Evolutionary conservation across 1,140 invertebrate species (phyloP), one percentile per base, ranked within the genome.

Genomic region (Lepidostoma basale): DNA sequence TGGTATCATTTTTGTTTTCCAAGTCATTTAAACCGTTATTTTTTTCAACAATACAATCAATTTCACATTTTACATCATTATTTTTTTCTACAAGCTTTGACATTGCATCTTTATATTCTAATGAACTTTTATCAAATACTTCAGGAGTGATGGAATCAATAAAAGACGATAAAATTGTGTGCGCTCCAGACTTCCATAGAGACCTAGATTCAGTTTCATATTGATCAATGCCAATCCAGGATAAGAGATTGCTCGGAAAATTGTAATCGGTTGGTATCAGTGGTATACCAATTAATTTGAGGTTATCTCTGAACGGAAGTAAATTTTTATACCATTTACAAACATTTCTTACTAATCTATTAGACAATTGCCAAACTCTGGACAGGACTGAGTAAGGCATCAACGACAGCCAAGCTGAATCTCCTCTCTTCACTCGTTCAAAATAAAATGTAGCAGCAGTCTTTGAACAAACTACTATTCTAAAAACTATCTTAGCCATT

Each of bases 341-440:
- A 20, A 79, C 76, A 72, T 81, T 82, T 67, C 80, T 78, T 4
- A 86, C 68, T 33, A 85, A 69, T 25, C 84, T 73, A 62, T 78
- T 76, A 5, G 81, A 79, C 54, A 86, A 75, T 8, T 83, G 86
- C 86, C 86, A 87, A 70, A 88, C 80, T 74, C 86, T 80, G 58
- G 84, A 81, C 10, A 87, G 70, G 39, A 85, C 75, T 9, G 83
- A 78, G 79, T 83, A 86, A 52, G 85, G 84, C 74, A 86, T 80
- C 12, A 84, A 42, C 42, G 84, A 83, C 74, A 85, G 79, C 74
- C 78, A 82, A 77, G 86, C 85, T 39, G 81, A 82, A 66, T 88
- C 86, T 0, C 86, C 86, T 54, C 82, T 72, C 36, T 74, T 77
- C 8, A 88, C 76, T 75, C 86, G 83, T 22, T 81, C 74, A 56